Conservation (phyloP, 2,113 vertebrate genomes). For the Mixornis gularis region DNA sequence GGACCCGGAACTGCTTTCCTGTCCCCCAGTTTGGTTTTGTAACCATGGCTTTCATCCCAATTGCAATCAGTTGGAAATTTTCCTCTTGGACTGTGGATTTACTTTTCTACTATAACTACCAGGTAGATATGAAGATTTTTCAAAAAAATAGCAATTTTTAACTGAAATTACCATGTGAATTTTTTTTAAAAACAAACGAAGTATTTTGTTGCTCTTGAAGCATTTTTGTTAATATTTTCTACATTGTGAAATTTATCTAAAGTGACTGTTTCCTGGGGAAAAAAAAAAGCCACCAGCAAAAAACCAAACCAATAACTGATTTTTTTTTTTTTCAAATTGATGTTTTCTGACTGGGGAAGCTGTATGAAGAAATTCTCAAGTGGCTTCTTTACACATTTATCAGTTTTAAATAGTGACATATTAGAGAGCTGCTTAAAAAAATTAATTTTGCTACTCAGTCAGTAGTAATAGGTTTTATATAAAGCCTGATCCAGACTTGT, state of each 20-base stretch:
- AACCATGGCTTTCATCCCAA: not conserved
- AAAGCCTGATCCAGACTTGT: not conserved
- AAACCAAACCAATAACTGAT: not conserved
- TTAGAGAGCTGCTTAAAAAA: not conserved
- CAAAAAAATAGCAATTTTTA: not conserved
- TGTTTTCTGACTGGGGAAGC: not conserved
- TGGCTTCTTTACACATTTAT: not conserved
- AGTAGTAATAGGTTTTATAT: not conserved
- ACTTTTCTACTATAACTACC: not conserved
- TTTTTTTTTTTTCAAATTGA: not conserved
- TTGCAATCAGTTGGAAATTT: not conserved
- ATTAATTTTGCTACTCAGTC: not conserved
- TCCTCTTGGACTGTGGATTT: not conserved
- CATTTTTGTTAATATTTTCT: not conserved
- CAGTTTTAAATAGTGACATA: not conserved
- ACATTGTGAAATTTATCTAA: not conserved
- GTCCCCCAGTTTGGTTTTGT: not conserved
- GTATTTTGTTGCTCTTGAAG: not conserved
- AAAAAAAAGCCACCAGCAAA: fast-evolving
- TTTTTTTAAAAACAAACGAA: not conserved
- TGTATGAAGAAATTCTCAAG: not conserved
- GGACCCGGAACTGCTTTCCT: not conserved
- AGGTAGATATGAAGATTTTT: not conserved
- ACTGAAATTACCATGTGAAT: not conserved
- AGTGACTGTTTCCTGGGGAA: not conserved